Evolutionary conservation across 2,888 invertebrate genomes (phyloP).

Genomic region (Mantis religiosa): DNA sequence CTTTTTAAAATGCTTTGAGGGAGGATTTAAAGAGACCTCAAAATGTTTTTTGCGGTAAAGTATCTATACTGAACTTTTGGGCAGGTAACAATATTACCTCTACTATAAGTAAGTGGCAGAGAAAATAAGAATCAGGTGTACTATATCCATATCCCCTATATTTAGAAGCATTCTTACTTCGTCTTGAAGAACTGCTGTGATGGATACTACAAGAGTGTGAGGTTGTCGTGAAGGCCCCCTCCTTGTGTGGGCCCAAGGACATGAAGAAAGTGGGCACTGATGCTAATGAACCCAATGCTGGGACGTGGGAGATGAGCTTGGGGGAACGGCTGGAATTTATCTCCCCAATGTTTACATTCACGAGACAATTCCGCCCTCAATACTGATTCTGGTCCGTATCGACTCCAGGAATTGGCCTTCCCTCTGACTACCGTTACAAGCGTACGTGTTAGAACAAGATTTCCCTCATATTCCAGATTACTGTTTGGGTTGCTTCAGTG

Average conservation of each 20-base stretch:
- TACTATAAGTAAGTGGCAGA: too few species aligned
- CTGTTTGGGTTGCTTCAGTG: background rate
- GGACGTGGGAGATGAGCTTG: background rate
- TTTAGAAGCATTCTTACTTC: too few species aligned
- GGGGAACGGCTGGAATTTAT: background rate
- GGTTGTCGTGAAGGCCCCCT: background rate
- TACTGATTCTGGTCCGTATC: background rate
- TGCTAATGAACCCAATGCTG: background rate
- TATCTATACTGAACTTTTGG: too few species aligned
- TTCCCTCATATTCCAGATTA: background rate
- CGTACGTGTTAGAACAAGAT: background rate
- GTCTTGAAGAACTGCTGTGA: too few species aligned
- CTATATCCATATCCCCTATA: too few species aligned
- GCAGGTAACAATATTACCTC: too few species aligned
- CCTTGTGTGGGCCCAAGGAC: background rate
- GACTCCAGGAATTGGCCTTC: background rate
- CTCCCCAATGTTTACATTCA: background rate
- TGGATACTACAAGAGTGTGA: background rate
- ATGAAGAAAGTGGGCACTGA: background rate
- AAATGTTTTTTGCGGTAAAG: too few species aligned
- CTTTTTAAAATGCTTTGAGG: too few species aligned
- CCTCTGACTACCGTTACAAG: background rate
- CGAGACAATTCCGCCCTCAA: background rate
- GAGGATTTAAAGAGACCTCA: too few species aligned
- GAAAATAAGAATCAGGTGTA: too few species aligned